Evolutionary conservation across 2,888 invertebrate genomes (phyloP), one percentile per base, ranked within the genome.

Genomic region (Lasioglossum oenotherae): DNA sequence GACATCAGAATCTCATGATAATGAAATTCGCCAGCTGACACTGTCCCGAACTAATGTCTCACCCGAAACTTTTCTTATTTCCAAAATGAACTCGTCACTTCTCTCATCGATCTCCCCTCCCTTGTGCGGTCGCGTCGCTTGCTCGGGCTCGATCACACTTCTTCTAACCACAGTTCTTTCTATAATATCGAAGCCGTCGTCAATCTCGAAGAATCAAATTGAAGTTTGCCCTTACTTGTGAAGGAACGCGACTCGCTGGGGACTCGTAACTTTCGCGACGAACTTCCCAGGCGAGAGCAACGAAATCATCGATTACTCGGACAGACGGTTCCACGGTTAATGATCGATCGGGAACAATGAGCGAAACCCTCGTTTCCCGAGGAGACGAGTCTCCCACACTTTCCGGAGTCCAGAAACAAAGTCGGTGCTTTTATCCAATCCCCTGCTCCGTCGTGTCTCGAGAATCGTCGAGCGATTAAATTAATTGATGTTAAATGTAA

Each of bases 181-280:
- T 73, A 71, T 67, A 82, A 75, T 79, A 75, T 73, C 82, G 81
- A 60, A 31, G 71, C 71, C 35, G 64, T 64, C 83, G 87, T 85
- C 87, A 91, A 87, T 88, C 87, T 82, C 81, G 46, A 85, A 78
- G 85, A 88, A 88, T 90, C 87, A 91, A 88, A 89, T 90, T 91
- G 88, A 88, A 90, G 81, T 89, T 88, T 78, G 84, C 82, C 81
- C 81, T 87, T 81, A 8, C 79, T 60, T 74, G 31, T 31, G 76
- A 79, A 82, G 69, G 77, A 79, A 41, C 79, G 78, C 82, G 41
- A 73, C 79, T 35, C 75, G 38, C 80, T 10, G 73, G 82, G 72
- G 77, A 84, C 80, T 67, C 38, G 64, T 74, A 86, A 90, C 84
- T 90, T 80, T 72, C 74, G 38, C 23, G 31, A 53, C 31, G 53